Evolutionary conservation across 1,140 invertebrate genomes (phyloP).

Genomic region (Penaeus japonicus): DNA sequence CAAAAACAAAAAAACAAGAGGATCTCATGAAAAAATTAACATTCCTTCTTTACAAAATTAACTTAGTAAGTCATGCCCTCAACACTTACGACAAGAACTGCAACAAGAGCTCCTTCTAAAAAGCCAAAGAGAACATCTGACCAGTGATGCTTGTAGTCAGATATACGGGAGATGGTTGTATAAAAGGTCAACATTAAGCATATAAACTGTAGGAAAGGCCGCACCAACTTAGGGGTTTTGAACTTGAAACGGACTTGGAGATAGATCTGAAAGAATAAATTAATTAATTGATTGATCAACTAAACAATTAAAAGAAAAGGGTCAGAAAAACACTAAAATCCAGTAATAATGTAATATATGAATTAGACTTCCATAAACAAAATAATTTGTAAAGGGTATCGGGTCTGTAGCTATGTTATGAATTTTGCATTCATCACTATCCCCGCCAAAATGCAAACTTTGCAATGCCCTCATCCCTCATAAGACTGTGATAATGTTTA

Average conservation of each 20-base stretch:
- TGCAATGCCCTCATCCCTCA: too few relatives aligned
- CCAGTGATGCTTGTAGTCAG: slow-evolving; percentile 73
- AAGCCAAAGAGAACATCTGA: slow-evolving; percentile 71
- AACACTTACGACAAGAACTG: slow-evolving; percentile 63
- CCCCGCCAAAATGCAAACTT: too few relatives aligned
- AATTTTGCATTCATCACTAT: neutral
- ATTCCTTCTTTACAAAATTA: neutral
- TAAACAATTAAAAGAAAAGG: neutral
- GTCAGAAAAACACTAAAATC: neutral
- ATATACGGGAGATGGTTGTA: slow-evolving; percentile 66
- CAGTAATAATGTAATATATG: neutral
- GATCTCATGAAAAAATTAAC: neutral
- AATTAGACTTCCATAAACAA: neutral
- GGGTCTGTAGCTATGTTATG: neutral
- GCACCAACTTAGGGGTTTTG: slow-evolving; percentile 60
- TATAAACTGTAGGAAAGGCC: slow-evolving; percentile 65
- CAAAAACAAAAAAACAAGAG: too few relatives aligned
- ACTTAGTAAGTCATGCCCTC: neutral
- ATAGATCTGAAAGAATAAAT: slow-evolving; percentile 65
- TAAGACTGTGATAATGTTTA: too few relatives aligned
- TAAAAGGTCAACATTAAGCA: slow-evolving; percentile 63
- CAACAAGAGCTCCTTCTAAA: slow-evolving; percentile 67
- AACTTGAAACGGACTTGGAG: slow-evolving; percentile 64
- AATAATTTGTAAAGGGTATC: neutral
- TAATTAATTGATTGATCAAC: neutral